Conservation (phyloP, 2,797 vertebrate genomes). For the Poliocrania exsul region DNA sequence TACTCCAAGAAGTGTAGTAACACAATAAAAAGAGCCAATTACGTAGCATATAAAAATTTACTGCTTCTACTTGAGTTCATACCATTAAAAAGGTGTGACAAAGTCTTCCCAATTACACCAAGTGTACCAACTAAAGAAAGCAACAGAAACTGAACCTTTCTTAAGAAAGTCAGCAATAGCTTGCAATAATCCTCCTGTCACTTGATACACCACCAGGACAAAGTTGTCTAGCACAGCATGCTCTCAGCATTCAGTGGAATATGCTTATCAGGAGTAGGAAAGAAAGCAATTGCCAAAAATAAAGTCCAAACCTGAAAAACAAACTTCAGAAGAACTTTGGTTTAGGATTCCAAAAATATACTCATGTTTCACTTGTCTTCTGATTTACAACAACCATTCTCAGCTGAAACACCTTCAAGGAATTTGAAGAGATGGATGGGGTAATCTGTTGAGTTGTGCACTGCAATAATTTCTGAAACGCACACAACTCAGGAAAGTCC, state of each 20-base stretch:
- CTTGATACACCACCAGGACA: not conserved
- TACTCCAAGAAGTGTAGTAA: not conserved
- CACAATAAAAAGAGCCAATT: slow-evolving; percentile 21
- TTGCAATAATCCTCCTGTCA: not conserved
- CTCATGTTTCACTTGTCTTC: not conserved
- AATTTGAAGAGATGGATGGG: not conserved
- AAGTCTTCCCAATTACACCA: not conserved
- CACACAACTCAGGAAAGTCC: not conserved
- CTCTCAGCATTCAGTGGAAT: fast-evolving
- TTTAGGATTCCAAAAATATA: not conserved
- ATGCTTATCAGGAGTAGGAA: not conserved
- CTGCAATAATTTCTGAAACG: not conserved
- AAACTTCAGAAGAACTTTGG: not conserved
- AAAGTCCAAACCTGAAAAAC: not conserved
- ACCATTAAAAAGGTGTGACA: not conserved
- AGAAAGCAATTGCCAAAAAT: not conserved
- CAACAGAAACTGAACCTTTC: not conserved
- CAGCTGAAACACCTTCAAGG: not conserved
- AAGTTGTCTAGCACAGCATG: not conserved
- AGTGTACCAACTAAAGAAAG: not conserved
- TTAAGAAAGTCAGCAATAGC: not conserved
- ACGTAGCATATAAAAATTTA: slow-evolving; percentile 24
- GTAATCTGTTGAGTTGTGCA: not conserved
- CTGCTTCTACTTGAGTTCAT: not conserved
- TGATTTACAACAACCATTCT: not conserved